phyloP scores from a whole-genome alignment of 2,113 vertebrate genomes.

The Accipiter virgatus region DNA sequence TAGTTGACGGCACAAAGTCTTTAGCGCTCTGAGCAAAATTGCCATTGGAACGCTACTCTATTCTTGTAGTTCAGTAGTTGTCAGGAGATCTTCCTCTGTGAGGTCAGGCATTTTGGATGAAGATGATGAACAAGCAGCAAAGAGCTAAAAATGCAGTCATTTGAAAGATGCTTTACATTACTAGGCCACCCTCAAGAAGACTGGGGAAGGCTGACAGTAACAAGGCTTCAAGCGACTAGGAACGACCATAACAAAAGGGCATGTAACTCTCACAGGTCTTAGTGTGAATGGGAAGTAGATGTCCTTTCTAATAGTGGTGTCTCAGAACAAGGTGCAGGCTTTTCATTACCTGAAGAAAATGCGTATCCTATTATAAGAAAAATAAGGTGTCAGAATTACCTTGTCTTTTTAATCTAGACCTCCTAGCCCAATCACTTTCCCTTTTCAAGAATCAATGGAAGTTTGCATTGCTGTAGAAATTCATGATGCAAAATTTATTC shows the following conservation, averaged over 20 bases:
- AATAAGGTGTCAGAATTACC: background rate
- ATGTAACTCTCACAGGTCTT: background rate
- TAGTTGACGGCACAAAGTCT: background rate
- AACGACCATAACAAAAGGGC: background rate
- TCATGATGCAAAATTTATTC: background rate
- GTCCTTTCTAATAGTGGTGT: background rate
- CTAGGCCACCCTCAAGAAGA: background rate
- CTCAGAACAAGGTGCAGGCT: background rate
- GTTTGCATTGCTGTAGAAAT: background rate
- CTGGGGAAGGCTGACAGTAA: background rate
- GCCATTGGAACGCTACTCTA: background rate
- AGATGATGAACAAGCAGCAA: background rate
- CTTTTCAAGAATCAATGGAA: background rate
- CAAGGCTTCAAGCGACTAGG: background rate
- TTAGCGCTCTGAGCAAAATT: background rate
- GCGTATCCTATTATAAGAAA: background rate
- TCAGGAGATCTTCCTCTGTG: background rate
- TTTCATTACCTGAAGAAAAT: background rate
- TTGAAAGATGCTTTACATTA: background rate
- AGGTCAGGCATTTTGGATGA: background rate
- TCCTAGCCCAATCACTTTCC: background rate
- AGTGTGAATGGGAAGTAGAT: background rate
- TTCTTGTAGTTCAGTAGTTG: background rate
- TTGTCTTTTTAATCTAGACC: background rate
- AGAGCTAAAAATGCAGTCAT: background rate